Base-by-base conservation (phyloP, 2,797 vertebrate genomes). In the Spea hammondii region DNA sequence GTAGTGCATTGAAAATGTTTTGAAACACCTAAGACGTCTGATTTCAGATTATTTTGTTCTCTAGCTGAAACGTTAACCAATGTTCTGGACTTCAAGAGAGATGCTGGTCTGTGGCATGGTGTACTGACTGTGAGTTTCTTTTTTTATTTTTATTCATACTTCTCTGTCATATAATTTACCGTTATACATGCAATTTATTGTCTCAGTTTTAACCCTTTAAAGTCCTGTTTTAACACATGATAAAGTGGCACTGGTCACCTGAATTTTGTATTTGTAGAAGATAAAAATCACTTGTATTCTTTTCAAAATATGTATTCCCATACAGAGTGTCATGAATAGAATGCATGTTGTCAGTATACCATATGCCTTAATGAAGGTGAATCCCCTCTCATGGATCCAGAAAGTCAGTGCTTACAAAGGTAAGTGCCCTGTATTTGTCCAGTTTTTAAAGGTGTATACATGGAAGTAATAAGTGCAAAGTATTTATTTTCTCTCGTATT, bases 361-460 rank as follows among this genome's bases (percentile, higher is more conserved):
- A 0, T 99, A 98, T 76, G 96, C 97, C 0, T 87, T 99, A 85
- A 99, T 99, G 97, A 99, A 99, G 89, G 97, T 95, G 87, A 98
- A 99, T 89, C 97, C 97, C 0, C 93, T 99, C 74, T 98, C 96
- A 84, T 99, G 97, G 97, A 98, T 99, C 84, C 96, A 98, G 92
- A 98, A 98, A 85, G 97, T 98, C 83, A 95, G 95, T 79, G 87
- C 82, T 0, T 98, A 95, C 84, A 98, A 98, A 96, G 97, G 97
- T 99, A 87, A 84, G 17, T 32, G 60, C 10, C 11, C 32, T 64
- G 54, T 48, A 1, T 14, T 46, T 53, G 5, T 45, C 6, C n/a
- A 12, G n/a, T 8, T 8, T 72, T 1, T 0, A 5, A 0, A 0
- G 49, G 11, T 14, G 4, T n/a, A 17, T 47, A 54, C 11, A 11